These are phyloP conservation scores for Hyperopisus bebe DNA, from an alignment of 2,113 vertebrate genomes.

Conservation along the genomic window DNA sequence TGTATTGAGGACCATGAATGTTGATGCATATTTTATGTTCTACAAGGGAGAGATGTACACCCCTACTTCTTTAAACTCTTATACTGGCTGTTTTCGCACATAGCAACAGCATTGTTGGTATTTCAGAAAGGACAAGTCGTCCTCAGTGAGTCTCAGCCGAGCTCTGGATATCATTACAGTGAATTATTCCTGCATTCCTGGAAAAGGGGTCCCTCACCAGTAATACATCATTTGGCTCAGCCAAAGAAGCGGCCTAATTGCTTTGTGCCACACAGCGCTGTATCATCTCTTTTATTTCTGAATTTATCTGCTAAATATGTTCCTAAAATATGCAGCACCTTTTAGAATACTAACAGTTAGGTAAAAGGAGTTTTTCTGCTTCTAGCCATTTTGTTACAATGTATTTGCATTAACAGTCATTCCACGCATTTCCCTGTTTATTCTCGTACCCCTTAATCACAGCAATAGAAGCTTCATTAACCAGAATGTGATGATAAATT, in stretches of 20 bases:
- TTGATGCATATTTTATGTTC: neutral
- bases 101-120: neutral
- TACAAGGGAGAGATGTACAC: neutral
- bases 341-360: neutral
- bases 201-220: neutral
- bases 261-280: neutral
- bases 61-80: neutral
- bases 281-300: neutral
- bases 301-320: neutral
- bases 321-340: neutral
- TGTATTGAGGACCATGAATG: neutral
- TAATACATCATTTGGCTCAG: neutral
- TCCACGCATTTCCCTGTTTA: neutral
- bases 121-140: neutral
- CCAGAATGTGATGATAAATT: neutral
- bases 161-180: conserved; percentile 11
- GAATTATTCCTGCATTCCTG: conserved; percentile 17
- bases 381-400: neutral
- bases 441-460: neutral
- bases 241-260: neutral
- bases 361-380: neutral
- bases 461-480: neutral
- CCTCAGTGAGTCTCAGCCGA: neutral
- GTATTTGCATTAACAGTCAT: neutral
- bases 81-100: neutral